Base-by-base conservation (phyloP, 2,888 invertebrate species). In the Panzeria rudis region DNA sequence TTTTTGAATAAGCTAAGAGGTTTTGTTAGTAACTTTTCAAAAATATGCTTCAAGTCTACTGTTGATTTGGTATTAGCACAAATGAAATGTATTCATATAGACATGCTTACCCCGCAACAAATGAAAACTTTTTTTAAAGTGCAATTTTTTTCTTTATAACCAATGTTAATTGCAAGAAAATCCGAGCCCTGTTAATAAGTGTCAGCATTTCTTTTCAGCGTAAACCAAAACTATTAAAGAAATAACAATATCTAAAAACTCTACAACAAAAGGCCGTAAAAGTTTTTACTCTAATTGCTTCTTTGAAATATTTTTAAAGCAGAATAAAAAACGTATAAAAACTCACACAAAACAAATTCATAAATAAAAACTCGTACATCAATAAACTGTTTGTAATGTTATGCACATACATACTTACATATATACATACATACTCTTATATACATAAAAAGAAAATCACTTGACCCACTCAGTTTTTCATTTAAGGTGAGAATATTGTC, bases 381-480 rank as follows among this genome's bases (percentile, higher is more conserved):
- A 62, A 68, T 52, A 59, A 41, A n/a, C 52, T 35, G 23, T 35
- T 23, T 20, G 52, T 9, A 69, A 50, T 3, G 13, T 17, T 25
- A 72, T 23, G 32, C 35, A 56, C 17, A 56, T 0, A 44, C 25
- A 62, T 20, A 6, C 23, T 6, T 17, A 59, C 17, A 59, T 5
- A 52, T 20, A 47, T 6, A 13, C 38, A 25, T 20, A 64, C 11
- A 50, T 13, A 72, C 20, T 15, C 23, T 2, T 15, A 78, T 44
- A 44, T 13, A 64, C 4, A 38, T 20, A 59, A 73, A 73, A 73
- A 62, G 23, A 38, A 75, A 78, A 82, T 85, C 78, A 82, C 82
- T 85, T 85, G 85, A 85, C 85, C 85, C 64, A 82, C 73, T 59
- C 73, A 73, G 66, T 61, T 82, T 62, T 82, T 82, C 44, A 62